These are phyloP conservation scores for Dipodomys stephensi DNA, from an alignment of 2,113 vertebrate genomes.

Conservation along the genomic window DNA sequence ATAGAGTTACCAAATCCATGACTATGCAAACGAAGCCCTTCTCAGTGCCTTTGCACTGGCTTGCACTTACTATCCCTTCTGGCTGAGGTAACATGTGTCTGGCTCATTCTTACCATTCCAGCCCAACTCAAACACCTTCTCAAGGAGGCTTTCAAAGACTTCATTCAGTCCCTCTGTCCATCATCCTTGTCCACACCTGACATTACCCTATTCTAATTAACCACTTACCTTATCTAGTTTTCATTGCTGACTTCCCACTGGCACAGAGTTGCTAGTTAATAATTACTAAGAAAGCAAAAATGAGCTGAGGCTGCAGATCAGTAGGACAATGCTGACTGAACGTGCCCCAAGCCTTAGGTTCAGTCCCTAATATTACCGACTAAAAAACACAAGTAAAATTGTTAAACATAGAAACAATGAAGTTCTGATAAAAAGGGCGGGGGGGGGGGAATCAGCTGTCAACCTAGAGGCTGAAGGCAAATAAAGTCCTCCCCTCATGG, in stretches of 20 bases:
- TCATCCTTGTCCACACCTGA: neutral
- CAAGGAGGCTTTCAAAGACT: neutral
- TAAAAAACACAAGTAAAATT: neutral
- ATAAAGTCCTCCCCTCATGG: neutral
- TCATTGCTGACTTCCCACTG: neutral
- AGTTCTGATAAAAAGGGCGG: too few relatives aligned
- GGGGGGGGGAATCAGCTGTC: neutral
- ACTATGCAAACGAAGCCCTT: neutral
- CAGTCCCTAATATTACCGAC: too few relatives aligned
- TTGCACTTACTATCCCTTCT: neutral
- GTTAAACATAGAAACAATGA: neutral
- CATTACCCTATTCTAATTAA: neutral
- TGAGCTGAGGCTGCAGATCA: too few relatives aligned
- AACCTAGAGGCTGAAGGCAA: neutral
- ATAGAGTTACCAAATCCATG: neutral
- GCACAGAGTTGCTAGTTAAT: neutral
- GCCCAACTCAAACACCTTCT: neutral
- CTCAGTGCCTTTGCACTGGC: neutral
- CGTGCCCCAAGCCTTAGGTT: too few relatives aligned
- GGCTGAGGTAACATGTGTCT: neutral
- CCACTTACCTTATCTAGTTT: neutral
- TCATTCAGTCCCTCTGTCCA: neutral
- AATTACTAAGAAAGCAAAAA: neutral
- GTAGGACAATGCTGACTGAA: too few relatives aligned
- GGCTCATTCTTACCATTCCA: neutral